Evolutionary conservation across 2,888 invertebrate genomes (phyloP).

Genomic region (Platycnemis pennipes): DNA sequence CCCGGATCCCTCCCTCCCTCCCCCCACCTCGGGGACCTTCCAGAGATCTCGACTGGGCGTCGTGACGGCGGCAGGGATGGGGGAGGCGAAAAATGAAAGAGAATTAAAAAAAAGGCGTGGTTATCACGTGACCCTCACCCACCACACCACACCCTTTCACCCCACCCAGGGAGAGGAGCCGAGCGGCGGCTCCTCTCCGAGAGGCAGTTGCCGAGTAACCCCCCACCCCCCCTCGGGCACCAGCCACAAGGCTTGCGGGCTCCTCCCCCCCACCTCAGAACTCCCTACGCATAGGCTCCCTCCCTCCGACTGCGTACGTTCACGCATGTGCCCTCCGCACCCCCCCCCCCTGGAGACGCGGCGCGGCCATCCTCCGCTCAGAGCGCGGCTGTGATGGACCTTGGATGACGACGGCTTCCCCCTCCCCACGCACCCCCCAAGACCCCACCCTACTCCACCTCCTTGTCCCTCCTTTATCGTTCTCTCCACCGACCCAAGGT

Average conservation of each 20-base stretch:
- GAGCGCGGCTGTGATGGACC: background rate
- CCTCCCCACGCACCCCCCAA: too few relatives aligned
- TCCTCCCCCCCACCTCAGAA: background rate
- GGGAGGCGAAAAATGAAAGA: background rate
- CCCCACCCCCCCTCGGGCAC: too few relatives aligned
- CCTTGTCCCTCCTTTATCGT: background rate
- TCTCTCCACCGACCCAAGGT: background rate
- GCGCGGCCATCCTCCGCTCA: background rate
- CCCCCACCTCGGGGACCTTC: background rate
- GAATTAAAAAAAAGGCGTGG: constrained; percentile 47
- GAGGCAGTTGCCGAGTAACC: background rate
- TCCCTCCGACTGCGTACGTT: background rate
- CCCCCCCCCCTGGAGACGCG: background rate
- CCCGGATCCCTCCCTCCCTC: background rate
- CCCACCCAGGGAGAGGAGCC: constrained; percentile 51
- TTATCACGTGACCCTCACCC: constrained; percentile 42
- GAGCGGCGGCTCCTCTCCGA: background rate
- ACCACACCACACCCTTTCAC: constrained; percentile 51
- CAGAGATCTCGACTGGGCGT: background rate
- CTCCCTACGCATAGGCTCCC: background rate
- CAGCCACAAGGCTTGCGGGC: background rate
- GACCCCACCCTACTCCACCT: background rate
- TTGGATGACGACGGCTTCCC: background rate
- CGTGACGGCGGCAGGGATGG: background rate
- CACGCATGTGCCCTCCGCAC: background rate